A percentile compares a stretch with the other conserved stretches of the same genome.
Conservation (phyloP, 2,888 invertebrate genomes). For the Drosophila bunnanda region DNA sequence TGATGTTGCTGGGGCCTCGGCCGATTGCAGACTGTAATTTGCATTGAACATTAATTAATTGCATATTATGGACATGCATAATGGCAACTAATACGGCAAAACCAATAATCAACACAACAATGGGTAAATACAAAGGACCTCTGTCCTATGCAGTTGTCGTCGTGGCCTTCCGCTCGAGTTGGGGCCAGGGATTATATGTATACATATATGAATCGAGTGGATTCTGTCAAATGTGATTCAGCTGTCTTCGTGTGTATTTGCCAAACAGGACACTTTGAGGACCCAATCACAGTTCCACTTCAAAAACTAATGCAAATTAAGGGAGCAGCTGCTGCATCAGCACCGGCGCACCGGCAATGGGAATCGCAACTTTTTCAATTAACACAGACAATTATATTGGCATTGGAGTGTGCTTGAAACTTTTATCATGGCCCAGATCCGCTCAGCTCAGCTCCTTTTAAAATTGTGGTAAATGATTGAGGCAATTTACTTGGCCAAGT, state of each 20-base stretch:
- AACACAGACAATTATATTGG: conserved; percentile 67
- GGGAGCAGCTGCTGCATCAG: conserved; percentile 43
- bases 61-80: conserved; percentile 58
- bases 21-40: conserved; percentile 64
- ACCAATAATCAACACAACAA: conserved; percentile 71
- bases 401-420: conserved; percentile 61
- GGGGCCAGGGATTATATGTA: conserved; percentile 46
- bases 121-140: conserved; percentile 60
- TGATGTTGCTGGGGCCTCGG: conserved; percentile 21
- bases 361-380: conserved; percentile 69
- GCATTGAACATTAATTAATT: conserved; percentile 78
- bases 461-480: conserved; percentile 46
- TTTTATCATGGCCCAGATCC: conserved; percentile 53
- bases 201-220: conserved; percentile 41
- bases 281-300: conserved; percentile 39
- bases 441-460: conserved; percentile 31
- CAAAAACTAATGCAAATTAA: conserved; percentile 45
- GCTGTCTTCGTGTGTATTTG: conserved; percentile 18
- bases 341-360: conserved; percentile 39
- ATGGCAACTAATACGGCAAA: conserved; percentile 53
- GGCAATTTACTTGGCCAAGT: conserved; percentile 38
- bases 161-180: conserved; percentile 5
- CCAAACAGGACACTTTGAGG: conserved; percentile 31
- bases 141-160: conserved; percentile 4
- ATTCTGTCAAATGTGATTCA: conserved; percentile 31